Evolutionary conservation across 2,888 invertebrate genomes (phyloP).

Genomic region (Macrostomum cliftonense): DNA sequence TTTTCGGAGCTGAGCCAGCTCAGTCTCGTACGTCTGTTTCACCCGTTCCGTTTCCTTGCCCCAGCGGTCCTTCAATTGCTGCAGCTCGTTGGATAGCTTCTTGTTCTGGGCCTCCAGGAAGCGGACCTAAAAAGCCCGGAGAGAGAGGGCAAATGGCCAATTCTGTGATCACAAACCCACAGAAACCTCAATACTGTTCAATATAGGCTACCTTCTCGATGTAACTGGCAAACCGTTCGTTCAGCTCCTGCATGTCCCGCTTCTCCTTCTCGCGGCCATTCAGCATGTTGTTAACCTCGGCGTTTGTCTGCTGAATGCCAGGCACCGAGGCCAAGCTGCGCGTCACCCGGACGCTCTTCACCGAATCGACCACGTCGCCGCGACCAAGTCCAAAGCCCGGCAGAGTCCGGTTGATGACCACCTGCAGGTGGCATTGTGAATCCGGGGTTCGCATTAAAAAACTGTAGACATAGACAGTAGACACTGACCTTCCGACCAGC

Average conservation of each 20-base stretch:
- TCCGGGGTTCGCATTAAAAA: too few species aligned
- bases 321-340: too few species aligned
- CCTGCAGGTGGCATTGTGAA: too few species aligned
- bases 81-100: constrained; percentile 31
- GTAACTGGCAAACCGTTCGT: constrained; percentile 42
- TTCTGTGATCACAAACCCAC: not conserved
- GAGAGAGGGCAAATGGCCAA: constrained; percentile 4
- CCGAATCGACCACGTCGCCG: too few species aligned
- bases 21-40: constrained; percentile 39
- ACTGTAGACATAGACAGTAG: too few species aligned
- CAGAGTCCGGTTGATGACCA: too few species aligned
- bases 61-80: constrained; percentile 29
- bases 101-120: constrained; percentile 39
- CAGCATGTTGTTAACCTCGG: constrained; percentile 34
- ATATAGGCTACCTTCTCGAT: constrained; percentile 41
- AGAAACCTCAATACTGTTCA: too few species aligned
- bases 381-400: too few species aligned
- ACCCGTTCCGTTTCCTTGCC: constrained; percentile 31
- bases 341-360: too few species aligned
- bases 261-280: constrained; percentile 39
- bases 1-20: constrained; percentile 39
- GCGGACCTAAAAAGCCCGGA: constrained; percentile 17
- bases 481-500: too few species aligned
- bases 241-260: constrained; percentile 41
- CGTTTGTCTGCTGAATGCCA: not conserved